Conservation (phyloP, 2,888 invertebrate species). For the Ophion costatus region DNA sequence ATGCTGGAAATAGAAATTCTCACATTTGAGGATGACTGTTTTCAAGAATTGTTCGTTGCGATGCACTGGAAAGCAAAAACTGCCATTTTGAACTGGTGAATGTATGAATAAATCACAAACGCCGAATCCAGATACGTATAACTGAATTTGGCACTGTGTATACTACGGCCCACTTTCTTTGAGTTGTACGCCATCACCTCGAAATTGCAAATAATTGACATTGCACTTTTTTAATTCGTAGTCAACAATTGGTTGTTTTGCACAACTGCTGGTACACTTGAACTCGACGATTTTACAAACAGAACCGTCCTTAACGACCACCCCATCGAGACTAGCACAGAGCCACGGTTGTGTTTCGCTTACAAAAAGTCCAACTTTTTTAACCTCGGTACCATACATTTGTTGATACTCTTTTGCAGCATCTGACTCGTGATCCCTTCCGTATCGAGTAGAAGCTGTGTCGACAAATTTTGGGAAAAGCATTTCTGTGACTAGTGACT, state of each 20-base stretch:
- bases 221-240: slow-evolving; percentile 18
- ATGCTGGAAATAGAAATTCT: slow-evolving; percentile 50
- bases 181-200: too few relatives aligned
- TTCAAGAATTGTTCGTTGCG: too few relatives aligned
- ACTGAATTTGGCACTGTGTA: too few relatives aligned
- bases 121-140: too few relatives aligned
- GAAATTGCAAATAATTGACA: too few relatives aligned
- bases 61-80: too few relatives aligned
- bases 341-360: slow-evolving; percentile 62
- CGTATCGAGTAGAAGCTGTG: slow-evolving; percentile 45
- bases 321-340: slow-evolving; percentile 64
- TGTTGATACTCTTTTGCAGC: slow-evolving; percentile 19
- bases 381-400: slow-evolving; percentile 15
- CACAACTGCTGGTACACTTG: slow-evolving; percentile 58
- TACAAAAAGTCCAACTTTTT: slow-evolving; percentile 47
- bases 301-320: slow-evolving; percentile 46
- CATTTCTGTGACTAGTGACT: slow-evolving; percentile 56
- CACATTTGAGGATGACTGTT: slow-evolving; percentile 35
- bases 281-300: slow-evolving; percentile 49
- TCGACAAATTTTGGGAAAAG: slow-evolving; percentile 56
- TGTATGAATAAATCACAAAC: too few relatives aligned
- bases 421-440: slow-evolving; percentile 29
- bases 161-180: too few relatives aligned
- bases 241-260: slow-evolving; percentile 51
- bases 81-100: too few relatives aligned